These are phyloP conservation scores for Ciconia stormi DNA, from an alignment of 2,113 vertebrate species.

Conservation along the genomic window DNA sequence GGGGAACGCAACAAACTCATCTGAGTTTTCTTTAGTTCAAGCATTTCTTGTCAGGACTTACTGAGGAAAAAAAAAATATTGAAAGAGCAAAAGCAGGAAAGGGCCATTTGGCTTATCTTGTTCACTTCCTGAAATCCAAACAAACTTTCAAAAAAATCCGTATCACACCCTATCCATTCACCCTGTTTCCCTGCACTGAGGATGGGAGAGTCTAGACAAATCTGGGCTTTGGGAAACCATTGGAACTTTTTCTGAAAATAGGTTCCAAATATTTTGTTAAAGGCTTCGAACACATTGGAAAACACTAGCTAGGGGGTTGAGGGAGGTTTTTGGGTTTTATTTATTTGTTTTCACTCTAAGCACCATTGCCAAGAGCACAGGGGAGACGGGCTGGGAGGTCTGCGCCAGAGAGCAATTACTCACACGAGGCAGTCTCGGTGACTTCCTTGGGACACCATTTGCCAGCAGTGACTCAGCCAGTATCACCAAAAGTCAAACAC, in stretches of 20 bases:
- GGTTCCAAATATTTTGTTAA: constrained; percentile 58
- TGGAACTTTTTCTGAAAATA: constrained; percentile 49
- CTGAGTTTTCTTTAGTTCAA: constrained; percentile 42
- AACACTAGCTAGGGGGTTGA: constrained; percentile 3
- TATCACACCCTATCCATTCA: constrained; percentile 69
- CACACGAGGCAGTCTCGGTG: not conserved
- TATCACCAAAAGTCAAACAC: not conserved
- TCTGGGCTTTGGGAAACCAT: constrained; percentile 46
- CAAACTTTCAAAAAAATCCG: constrained; percentile 52
- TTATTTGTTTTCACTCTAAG: constrained; percentile 32
- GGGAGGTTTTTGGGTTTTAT: not conserved
- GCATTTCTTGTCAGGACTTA: constrained; percentile 11
- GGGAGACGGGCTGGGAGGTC: constrained; percentile 23
- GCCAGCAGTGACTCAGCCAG: not conserved
- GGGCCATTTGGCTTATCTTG: constrained; percentile 70
- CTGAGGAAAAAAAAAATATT: not conserved
- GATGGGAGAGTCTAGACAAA: constrained; percentile 57
- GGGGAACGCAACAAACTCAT: not conserved
- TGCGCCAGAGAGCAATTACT: not conserved
- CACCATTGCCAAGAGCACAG: constrained; percentile 18
- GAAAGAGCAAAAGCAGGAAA: constrained; percentile 70
- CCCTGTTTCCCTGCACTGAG: constrained; percentile 28
- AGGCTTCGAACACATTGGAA: not conserved
- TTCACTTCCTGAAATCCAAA: constrained; percentile 77
- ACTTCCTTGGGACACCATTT: not conserved